Conservation (phyloP, 2,113 vertebrate genomes). For the Vulpes ferrilata region DNA sequence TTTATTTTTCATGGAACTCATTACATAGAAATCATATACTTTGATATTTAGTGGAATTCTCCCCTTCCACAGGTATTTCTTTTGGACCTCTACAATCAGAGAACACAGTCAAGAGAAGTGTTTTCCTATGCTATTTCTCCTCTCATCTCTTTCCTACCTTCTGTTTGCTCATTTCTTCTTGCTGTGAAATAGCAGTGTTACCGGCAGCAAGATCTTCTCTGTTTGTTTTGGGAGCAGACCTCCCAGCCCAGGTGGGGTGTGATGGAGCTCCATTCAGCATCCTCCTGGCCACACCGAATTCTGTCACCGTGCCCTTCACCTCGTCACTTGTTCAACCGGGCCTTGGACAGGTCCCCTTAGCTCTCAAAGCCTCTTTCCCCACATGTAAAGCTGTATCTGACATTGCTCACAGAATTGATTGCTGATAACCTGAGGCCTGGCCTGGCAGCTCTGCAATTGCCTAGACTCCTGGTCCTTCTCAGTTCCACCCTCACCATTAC, state of each 20-base stretch:
- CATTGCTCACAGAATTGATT: neutral
- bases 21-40: neutral
- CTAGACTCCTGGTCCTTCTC: neutral
- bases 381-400: neutral
- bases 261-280: neutral
- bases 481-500: neutral
- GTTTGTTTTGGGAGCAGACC: neutral
- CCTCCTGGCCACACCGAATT: neutral
- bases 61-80: neutral
- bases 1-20: neutral
- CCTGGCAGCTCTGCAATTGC: neutral
- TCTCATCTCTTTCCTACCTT: neutral
- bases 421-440: neutral
- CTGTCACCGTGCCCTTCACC: neutral
- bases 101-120: neutral
- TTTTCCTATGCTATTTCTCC: neutral
- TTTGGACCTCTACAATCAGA: neutral
- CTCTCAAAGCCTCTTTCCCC: neutral
- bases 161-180: neutral
- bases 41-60: conserved; percentile 8
- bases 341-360: neutral
- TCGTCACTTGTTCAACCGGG: neutral
- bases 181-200: neutral
- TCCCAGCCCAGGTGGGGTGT: neutral
- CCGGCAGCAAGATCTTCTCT: neutral